Evolutionary conservation across 2,888 invertebrate species (phyloP), one percentile per base, ranked within the genome.

Genomic region (Dasypogon diadema): DNA sequence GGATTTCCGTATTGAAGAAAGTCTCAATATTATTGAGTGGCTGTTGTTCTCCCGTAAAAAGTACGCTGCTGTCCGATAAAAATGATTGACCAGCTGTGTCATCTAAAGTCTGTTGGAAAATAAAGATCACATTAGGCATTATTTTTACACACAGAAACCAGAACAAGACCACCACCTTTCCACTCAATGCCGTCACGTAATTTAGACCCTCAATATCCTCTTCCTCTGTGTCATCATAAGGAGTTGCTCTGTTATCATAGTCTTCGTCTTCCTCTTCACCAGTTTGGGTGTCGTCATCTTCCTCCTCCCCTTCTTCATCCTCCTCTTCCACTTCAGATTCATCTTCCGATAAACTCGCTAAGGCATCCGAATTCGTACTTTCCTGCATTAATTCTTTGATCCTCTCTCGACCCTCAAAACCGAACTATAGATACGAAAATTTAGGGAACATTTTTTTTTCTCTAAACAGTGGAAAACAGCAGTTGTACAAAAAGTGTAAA

Each of bases 311-410:
- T 22, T 83, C 84, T 82, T 89, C 89, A 16, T 89, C 89, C 0
- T 91, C 91, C 5, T 89, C 90, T 51, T 89, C 90, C 0, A 86
- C 88, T 51, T 87, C 88, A 8, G 87, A 86, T 63, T 87, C 87
- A 80, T 90, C 89, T 8, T 92, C 92, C 0, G 90, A 90, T 58
- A 93, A 88, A 68, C 89, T 87, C 1, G 89, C 87, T 58, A 92
- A 86, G 5, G 89, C 88, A 0, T 89, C 87, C 0, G 82, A 79
- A 2, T 87, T 86, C 0, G 88, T 88, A 0, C 88, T 82, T 76
- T 87, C 87, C 79, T 81, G 84, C 82, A 87, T 82, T 63, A 83
- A 82, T 1, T 82, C 83, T 42, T 82, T 80, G 6, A 90, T 83
- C 46, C 84, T 81, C 34, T 83, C 81, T 46, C 86, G 83, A 0